These are phyloP conservation scores for Drosophila peninsularis DNA, from an alignment of 2,888 invertebrate species.

Conservation along the genomic window DNA sequence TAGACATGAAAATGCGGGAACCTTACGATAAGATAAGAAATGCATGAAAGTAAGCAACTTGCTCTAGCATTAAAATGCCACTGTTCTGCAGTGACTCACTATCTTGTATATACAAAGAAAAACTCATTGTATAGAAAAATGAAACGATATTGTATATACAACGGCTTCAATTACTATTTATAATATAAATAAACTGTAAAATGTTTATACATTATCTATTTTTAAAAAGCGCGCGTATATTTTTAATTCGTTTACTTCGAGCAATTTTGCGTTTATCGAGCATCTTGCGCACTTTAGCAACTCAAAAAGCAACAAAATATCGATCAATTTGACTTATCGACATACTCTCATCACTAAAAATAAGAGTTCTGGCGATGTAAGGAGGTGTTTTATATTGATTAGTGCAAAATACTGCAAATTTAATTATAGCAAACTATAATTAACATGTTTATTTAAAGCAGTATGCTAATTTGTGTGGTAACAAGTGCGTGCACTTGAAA, in stretches of 20 bases:
- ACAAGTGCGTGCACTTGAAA: conserved; percentile 22
- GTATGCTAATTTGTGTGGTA: not conserved
- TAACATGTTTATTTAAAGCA: conserved; percentile 11
- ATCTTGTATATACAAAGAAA: no score
- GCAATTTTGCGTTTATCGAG: conserved; percentile 6
- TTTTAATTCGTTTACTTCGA: not conserved
- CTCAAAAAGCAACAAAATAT: not conserved
- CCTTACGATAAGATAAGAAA: conserved; percentile 18
- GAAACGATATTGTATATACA: no score
- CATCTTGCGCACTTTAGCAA: not conserved
- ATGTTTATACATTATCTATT: not conserved
- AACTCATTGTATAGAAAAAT: no score
- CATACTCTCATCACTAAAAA: conserved; percentile 22
- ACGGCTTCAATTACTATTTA: not conserved
- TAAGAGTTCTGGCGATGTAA: conserved; percentile 58
- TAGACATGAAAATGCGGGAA: not conserved
- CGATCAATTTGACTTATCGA: conserved; percentile 29
- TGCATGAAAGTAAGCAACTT: not conserved
- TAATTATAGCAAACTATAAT: conserved; percentile 2
- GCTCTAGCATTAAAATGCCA: not conserved
- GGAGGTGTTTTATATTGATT: conserved; percentile 42
- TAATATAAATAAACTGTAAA: not conserved
- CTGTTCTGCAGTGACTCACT: not conserved
- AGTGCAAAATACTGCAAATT: conserved; percentile 13
- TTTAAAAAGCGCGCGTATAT: not conserved